Conservation (phyloP, 2,113 vertebrate species). For the Tetrax tetrax region DNA sequence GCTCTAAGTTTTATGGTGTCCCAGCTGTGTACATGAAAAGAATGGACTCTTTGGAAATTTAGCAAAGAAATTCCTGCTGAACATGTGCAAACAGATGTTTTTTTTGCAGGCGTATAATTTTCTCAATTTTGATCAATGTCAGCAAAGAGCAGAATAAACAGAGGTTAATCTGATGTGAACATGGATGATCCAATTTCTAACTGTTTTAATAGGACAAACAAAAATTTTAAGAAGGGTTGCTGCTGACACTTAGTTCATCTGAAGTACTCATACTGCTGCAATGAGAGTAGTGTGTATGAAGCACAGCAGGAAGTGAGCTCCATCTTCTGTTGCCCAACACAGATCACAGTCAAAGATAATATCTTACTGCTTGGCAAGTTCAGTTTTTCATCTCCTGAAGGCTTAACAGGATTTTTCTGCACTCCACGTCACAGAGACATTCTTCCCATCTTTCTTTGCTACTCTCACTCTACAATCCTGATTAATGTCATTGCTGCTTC, state of each 20-base stretch:
- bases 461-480: not conserved
- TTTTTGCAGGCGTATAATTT: not conserved
- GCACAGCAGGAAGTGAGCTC: not conserved
- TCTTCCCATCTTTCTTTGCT: not conserved
- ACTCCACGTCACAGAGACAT: not conserved
- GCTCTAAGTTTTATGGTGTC: not conserved
- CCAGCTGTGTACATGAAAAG: not conserved
- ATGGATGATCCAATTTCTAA: not conserved
- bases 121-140: not conserved
- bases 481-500: not conserved
- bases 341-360: not conserved
- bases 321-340: not conserved
- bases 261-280: not conserved
- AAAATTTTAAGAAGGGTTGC: not conserved
- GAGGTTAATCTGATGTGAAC: not conserved
- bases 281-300: not conserved
- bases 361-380: not conserved
- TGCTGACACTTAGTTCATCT: not conserved
- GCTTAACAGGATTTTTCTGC: not conserved
- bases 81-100: not conserved
- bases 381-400: not conserved
- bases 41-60: not conserved
- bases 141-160: constrained; percentile 21
- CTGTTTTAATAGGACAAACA: not conserved
- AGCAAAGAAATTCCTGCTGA: not conserved